These are phyloP conservation scores for Trachelus tabidus DNA, from an alignment of 2,888 invertebrate genomes.

Conservation along the genomic window DNA sequence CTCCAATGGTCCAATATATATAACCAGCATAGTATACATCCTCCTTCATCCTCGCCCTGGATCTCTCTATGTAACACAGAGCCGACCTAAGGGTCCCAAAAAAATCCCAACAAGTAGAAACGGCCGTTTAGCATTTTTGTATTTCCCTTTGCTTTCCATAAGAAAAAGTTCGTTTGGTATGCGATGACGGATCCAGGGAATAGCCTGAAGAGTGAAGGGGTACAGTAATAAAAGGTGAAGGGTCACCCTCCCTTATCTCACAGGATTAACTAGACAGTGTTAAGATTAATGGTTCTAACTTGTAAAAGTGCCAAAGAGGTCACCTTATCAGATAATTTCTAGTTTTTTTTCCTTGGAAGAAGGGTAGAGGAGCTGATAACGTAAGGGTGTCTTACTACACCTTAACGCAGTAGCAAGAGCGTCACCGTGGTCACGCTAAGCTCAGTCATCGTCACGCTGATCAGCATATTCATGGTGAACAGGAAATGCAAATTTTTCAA, in stretches of 20 bases:
- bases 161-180: not conserved
- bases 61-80: not conserved
- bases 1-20: not conserved
- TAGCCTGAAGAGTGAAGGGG: not conserved
- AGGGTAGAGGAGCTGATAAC: not conserved
- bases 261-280: not conserved
- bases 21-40: not conserved
- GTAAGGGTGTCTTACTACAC: too few relatives aligned
- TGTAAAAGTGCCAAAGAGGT: not conserved
- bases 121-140: not conserved
- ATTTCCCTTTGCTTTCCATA: not conserved
- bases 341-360: not conserved
- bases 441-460: not conserved
- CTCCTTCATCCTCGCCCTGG: not conserved
- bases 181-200: not conserved
- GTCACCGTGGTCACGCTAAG: not conserved
- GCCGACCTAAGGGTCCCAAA: not conserved
- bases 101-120: not conserved
- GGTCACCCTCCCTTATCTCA: not conserved
- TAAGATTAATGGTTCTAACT: not conserved
- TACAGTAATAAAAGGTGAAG: not conserved
- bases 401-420: too few relatives aligned
- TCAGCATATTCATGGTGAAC: conserved; percentile 45
- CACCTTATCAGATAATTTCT: not conserved
- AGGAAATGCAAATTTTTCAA: conserved; percentile 55